Percentiles rank a stretch among this genome's conserved stretches.
Evolutionary conservation across 2,113 vertebrate species (phyloP).

Genomic region (Cephalophus harveyi): DNA sequence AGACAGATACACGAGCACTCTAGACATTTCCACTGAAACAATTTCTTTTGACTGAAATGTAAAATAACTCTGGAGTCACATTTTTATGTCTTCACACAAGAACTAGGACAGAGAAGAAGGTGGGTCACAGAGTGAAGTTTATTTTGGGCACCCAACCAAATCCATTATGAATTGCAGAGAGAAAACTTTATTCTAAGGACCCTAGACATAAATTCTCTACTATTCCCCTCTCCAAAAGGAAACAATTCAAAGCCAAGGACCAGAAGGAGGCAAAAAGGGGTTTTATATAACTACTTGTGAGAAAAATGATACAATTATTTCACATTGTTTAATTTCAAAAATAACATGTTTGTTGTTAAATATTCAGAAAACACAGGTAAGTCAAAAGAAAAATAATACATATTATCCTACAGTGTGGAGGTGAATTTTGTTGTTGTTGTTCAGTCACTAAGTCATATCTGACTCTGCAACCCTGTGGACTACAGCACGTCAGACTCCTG

Average conservation of each 20-base stretch:
- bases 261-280: not conserved
- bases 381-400: not conserved
- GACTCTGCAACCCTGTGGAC: not conserved
- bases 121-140: not conserved
- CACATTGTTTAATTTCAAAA: not conserved
- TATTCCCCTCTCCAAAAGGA: not conserved
- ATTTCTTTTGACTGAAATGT: constrained; percentile 72
- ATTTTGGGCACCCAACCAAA: not conserved
- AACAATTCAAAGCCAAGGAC: not conserved
- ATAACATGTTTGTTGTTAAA: not conserved
- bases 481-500: not conserved
- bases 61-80: constrained; percentile 67
- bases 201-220: constrained; percentile 35
- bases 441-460: not conserved
- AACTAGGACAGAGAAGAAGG: not conserved
- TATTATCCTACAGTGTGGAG: not conserved
- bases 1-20: constrained; percentile 74
- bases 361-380: not conserved
- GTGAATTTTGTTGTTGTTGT: not conserved
- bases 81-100: not conserved
- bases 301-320: not conserved
- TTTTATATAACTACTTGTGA: not conserved
- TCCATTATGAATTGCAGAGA: not conserved
- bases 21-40: constrained; percentile 70
- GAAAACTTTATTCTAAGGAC: not conserved